phyloP scores from a whole-genome alignment of 2,888 invertebrate species.

The Creontiades dilutus region DNA sequence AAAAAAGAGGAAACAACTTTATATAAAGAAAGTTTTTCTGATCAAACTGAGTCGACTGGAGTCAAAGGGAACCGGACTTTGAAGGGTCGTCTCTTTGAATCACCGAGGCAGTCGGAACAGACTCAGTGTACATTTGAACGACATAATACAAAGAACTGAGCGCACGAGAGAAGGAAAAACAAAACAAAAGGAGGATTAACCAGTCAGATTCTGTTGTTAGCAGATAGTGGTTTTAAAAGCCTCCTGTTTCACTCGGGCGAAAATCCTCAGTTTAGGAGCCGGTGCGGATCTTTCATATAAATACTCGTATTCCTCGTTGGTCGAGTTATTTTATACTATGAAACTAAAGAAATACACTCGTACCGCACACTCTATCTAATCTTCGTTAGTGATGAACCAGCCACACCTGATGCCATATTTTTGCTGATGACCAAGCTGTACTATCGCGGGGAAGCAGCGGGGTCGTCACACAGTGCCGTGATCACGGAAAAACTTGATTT shows the following conservation, averaged over 20 bases:
- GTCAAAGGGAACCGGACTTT: constrained; percentile 18
- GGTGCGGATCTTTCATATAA: not conserved
- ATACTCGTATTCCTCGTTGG: no score
- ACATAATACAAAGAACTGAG: constrained; percentile 10
- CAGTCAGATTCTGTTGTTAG: constrained; percentile 18
- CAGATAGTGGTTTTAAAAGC: not conserved
- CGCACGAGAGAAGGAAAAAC: not conserved
- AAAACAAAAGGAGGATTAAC: not conserved
- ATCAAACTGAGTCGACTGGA: not conserved
- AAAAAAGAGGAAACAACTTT: not conserved
- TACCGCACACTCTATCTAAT: no score
- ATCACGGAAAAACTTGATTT: no score
- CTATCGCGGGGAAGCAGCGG: no score
- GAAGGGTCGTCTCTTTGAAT: not conserved
- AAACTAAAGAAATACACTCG: no score
- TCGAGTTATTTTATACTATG: no score
- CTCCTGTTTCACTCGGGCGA: not conserved
- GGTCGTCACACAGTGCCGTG: no score
- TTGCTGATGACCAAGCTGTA: no score
- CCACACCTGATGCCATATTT: no score
- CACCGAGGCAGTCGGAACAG: not conserved
- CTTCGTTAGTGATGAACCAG: no score
- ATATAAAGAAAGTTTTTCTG: constrained; percentile 25
- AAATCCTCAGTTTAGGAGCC: not conserved
- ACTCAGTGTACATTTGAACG: not conserved